phyloP scores from a whole-genome alignment of 2,797 vertebrate species.

The Monodelphis domestica region DNA sequence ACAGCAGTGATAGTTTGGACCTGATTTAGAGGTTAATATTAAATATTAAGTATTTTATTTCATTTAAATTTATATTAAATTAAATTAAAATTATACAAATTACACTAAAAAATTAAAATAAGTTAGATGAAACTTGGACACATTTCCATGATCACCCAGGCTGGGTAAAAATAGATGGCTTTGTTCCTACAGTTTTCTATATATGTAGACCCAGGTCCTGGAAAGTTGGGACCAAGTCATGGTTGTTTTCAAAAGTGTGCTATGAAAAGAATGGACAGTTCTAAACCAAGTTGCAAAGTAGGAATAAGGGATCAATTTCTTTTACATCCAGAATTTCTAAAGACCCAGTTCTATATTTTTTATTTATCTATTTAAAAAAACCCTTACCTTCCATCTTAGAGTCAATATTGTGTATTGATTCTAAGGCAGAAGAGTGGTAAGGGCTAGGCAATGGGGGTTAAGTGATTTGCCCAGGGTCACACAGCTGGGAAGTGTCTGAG shows the following conservation, averaged over 20 bases:
- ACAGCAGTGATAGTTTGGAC: constrained; percentile 73
- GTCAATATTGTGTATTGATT: no score
- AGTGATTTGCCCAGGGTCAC: no score
- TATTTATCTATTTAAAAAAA: no score
- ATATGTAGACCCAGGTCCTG: constrained; percentile 44
- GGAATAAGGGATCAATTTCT: constrained; percentile 39
- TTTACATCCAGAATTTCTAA: constrained; percentile 59
- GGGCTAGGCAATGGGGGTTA: no score
- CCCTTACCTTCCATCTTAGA: no score
- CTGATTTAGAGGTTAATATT: constrained; percentile 87
- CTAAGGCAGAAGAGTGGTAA: no score
- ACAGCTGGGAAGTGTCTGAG: no score
- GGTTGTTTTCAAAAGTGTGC: constrained; percentile 64
- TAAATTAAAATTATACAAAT: no score
- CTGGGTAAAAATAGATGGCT: constrained; percentile 52
- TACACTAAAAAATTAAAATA: constrained; percentile 77
- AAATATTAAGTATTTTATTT: constrained; percentile 89
- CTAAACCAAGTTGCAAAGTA: constrained; percentile 66
- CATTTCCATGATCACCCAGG: constrained; percentile 62
- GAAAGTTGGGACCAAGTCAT: constrained; percentile 48
- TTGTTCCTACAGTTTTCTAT: constrained; percentile 59
- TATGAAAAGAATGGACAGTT: constrained; percentile 68
- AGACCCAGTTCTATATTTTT: no score
- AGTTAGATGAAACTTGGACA: constrained; percentile 74
- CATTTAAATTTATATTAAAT: constrained; percentile 84